Base-by-base conservation (phyloP, 2,888 invertebrate species). In the Lysandra bellargus region DNA sequence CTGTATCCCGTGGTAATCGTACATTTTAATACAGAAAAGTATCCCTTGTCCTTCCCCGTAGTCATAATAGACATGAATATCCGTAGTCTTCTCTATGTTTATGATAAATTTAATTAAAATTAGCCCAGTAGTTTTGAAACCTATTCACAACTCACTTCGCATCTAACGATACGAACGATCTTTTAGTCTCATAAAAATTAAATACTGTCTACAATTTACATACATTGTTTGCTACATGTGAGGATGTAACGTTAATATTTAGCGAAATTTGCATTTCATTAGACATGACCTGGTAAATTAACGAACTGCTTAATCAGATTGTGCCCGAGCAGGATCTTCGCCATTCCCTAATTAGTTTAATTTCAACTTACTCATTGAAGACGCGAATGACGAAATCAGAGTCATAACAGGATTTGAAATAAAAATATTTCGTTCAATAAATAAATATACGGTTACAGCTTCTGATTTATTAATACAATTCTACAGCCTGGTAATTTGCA, bases 301-400 rank as follows among this genome's bases (percentile, higher is more conserved):
- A 30, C 40, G 74, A 44, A 44, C 44, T 74, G 74, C 44, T 74
- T 44, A 74, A 74, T 74, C 74, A 44, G 74, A 44, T 74, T 74
- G 40, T 44, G 7, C 44, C 40, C 9, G 14, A n/a, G 9, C 44
- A 40, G 40, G 23, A 30, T 44, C 7, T n/a, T 7, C 14, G 73
- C 40, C 69, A 37, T 69, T 37, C 33, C 33, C 9, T 74, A 74
- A 74, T 74, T 23, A 74, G 14, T 73, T 73, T 40, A 73, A 73
- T n/a, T n/a, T 44, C 44, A 74, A 44, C 44, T n/a, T n/a, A 44
- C 44, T 74, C 74, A n/a, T 44, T 74, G 44, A 74, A 44, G 30
- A 30, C 30, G 23, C 74, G 2, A 40, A 40, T 9, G 9, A 74
- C 17, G n/a, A 17, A 69, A 69, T 37, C 33, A 37, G 14, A 37